A percentile compares a stretch with the other conserved stretches of the same genome.
Evolutionary conservation across 2,888 invertebrate genomes (phyloP).

Genomic region (Yponomeuta plumbellus): DNA sequence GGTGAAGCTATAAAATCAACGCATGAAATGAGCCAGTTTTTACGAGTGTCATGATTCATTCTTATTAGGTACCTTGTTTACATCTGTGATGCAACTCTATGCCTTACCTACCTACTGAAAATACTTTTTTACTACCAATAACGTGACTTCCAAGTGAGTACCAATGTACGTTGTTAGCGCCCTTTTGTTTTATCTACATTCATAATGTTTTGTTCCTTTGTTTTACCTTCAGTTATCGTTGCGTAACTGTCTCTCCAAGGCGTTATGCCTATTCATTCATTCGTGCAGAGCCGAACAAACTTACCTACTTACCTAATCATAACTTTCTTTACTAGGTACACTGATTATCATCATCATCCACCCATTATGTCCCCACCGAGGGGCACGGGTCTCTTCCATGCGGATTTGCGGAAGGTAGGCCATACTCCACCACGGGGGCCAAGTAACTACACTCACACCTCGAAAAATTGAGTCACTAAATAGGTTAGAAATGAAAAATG

Average conservation of each 20-base stretch:
- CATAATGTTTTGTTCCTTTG: not conserved
- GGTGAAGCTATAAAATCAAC: not conserved
- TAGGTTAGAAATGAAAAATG: too few relatives aligned
- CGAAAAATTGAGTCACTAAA: too few relatives aligned
- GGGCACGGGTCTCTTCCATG: too few relatives aligned
- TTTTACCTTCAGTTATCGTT: not conserved
- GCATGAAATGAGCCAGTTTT: not conserved
- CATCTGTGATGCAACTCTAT: not conserved
- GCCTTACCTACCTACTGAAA: not conserved
- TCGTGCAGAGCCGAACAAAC: not conserved
- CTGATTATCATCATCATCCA: too few relatives aligned
- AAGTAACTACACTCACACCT: too few relatives aligned
- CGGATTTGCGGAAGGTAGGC: too few relatives aligned
- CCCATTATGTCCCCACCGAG: too few relatives aligned
- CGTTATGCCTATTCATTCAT: not conserved
- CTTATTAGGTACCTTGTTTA: constrained; percentile 5
- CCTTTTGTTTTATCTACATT: not conserved
- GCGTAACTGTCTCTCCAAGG: not conserved
- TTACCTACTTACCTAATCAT: not conserved
- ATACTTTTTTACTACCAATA: not conserved
- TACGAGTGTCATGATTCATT: constrained; percentile 1
- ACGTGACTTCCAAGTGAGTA: not conserved
- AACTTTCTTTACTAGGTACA: too few relatives aligned
- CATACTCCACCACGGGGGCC: too few relatives aligned
- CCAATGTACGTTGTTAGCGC: not conserved